Evolutionary conservation across 1,140 invertebrate genomes (phyloP).

Genomic region (Caenorhabditis remanei): DNA sequence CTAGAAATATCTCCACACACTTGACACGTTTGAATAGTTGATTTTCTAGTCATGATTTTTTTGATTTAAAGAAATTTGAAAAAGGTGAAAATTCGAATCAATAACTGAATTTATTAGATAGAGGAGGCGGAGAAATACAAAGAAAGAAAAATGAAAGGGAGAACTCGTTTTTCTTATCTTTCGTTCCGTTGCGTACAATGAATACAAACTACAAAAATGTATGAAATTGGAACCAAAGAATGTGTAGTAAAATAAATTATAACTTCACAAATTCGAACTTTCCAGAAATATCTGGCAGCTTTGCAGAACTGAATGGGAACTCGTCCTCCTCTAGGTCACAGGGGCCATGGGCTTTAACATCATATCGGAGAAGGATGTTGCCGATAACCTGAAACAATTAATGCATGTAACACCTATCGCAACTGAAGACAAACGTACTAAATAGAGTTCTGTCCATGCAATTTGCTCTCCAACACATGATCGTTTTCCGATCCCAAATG

Average conservation of each 20-base stretch:
- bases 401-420: background rate
- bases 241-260: background rate
- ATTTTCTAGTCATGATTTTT: background rate
- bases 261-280: background rate
- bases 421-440: background rate
- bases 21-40: background rate
- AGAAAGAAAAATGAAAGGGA: background rate
- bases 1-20: background rate
- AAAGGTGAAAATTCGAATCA: background rate
- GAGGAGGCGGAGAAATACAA: background rate
- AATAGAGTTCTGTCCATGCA: background rate
- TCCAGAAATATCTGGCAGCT: background rate
- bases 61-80: background rate
- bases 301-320: background rate
- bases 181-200: too few relatives aligned
- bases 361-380: background rate
- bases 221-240: background rate
- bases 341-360: background rate
- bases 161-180: background rate
- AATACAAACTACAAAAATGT: background rate
- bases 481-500: constrained; percentile 65
- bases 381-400: background rate
- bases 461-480: constrained; percentile 60
- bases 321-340: background rate
- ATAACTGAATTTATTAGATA: too few relatives aligned